Percentiles rank a stretch among this genome's conserved stretches.
These are phyloP conservation scores for Drosophila baimaii DNA, from an alignment of 1,140 invertebrate species.

Conservation along the genomic window DNA sequence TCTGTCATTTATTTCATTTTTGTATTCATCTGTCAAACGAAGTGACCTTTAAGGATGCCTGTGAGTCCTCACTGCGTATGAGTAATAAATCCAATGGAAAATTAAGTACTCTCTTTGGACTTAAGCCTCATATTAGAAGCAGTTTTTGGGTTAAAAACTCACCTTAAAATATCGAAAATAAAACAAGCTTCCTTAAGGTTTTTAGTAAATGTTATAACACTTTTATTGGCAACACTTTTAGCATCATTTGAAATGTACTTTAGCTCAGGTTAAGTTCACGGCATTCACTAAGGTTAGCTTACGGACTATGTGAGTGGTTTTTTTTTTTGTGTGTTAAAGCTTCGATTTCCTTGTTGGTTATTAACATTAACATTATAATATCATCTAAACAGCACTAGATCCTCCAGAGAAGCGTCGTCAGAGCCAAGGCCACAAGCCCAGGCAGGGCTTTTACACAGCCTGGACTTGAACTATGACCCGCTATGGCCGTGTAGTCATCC, in stretches of 20 bases:
- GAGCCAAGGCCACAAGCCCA: neutral
- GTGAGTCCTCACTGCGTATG: conserved; percentile 2
- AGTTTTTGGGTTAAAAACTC: no score
- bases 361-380: conserved; percentile 5
- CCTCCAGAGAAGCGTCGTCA: conserved; percentile 19
- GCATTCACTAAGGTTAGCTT: conserved; percentile 57
- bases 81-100: neutral
- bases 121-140: no score
- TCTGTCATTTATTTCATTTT: neutral
- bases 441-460: neutral
- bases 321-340: conserved; percentile 67
- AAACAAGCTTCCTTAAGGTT: neutral
- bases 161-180: neutral
- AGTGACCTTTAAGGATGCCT: no score
- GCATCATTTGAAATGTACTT: conserved; percentile 69
- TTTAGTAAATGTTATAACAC: conserved; percentile 73
- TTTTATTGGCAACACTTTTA: conserved; percentile 76
- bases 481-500: conserved; percentile 56
- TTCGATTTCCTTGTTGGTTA: conserved; percentile 57
- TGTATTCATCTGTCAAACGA: conserved; percentile 1
- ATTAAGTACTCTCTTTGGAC: no score
- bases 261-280: conserved; percentile 57
- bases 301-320: conserved; percentile 69
- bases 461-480: conserved; percentile 39
- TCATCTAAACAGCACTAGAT: conserved; percentile 32